Conservation (phyloP, 1,140 invertebrate species). For the Drosophila athabasca region DNA sequence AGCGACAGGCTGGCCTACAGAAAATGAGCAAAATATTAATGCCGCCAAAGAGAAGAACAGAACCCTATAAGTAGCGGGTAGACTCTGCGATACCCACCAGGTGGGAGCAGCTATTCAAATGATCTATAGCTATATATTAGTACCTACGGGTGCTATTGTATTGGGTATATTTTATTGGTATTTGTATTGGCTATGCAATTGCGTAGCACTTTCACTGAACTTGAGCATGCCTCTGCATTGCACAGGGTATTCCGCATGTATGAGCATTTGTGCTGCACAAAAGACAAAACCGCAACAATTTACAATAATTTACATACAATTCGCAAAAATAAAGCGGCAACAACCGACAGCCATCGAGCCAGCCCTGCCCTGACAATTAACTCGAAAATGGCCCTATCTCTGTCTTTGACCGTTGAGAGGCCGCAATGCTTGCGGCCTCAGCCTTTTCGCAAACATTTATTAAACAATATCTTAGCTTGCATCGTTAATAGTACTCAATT, state of each 20-base stretch:
- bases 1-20: conserved; percentile 13
- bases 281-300: conserved; percentile 66
- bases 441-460: conserved; percentile 19
- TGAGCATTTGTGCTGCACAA: conserved; percentile 16
- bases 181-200: too few species aligned
- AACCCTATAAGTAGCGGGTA: too few species aligned
- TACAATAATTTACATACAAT: conserved; percentile 74
- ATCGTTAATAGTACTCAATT: conserved; percentile 8
- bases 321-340: conserved; percentile 51
- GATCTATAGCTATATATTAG: too few species aligned
- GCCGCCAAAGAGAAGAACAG: too few species aligned
- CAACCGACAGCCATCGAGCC: conserved; percentile 28
- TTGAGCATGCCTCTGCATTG: not conserved
- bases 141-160: too few species aligned
- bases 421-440: conserved; percentile 6
- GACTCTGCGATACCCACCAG: too few species aligned
- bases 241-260: conserved; percentile 2
- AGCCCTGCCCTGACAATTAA: conserved; percentile 63
- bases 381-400: conserved; percentile 49
- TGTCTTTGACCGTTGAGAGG: conserved; percentile 20
- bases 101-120: too few species aligned
- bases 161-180: too few species aligned
- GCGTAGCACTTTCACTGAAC: not conserved
- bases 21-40: conserved; percentile 1
- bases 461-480: not conserved